phyloP scores from a whole-genome alignment of 2,113 vertebrate genomes.

The Aldabrachelys gigantea region DNA sequence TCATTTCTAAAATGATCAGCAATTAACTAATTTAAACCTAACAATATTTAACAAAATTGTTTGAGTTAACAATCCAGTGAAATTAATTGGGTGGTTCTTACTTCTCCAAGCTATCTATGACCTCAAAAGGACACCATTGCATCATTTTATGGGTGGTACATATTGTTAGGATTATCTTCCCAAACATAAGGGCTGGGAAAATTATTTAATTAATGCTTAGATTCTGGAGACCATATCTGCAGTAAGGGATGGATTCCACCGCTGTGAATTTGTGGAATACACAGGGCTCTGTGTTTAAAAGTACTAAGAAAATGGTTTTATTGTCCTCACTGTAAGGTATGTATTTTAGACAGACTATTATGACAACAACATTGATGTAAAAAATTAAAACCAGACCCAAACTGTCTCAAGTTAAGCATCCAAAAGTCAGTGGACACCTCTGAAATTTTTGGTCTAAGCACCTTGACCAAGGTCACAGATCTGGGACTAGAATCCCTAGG shows the following conservation, averaged over 20 bases:
- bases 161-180: slow-evolving; percentile 29
- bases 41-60: too few relatives aligned
- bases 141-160: slow-evolving; percentile 18
- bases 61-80: background rate
- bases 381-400: background rate
- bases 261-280: background rate
- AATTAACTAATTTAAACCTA: too few relatives aligned
- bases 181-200: background rate
- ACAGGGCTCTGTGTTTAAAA: background rate
- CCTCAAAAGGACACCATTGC: background rate
- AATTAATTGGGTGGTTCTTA: background rate
- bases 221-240: background rate
- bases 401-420: background rate
- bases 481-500: background rate
- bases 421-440: background rate
- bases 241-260: background rate
- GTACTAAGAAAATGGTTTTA: background rate
- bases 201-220: slow-evolving; percentile 19
- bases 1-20: too few relatives aligned
- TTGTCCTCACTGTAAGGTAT: background rate
- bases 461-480: background rate
- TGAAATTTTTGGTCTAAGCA: background rate
- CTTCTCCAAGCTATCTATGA: background rate
- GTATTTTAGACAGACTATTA: background rate
- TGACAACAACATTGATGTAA: background rate